Evolutionary conservation across 1,140 invertebrate genomes (phyloP).

Genomic region (Uloborus diversus): DNA sequence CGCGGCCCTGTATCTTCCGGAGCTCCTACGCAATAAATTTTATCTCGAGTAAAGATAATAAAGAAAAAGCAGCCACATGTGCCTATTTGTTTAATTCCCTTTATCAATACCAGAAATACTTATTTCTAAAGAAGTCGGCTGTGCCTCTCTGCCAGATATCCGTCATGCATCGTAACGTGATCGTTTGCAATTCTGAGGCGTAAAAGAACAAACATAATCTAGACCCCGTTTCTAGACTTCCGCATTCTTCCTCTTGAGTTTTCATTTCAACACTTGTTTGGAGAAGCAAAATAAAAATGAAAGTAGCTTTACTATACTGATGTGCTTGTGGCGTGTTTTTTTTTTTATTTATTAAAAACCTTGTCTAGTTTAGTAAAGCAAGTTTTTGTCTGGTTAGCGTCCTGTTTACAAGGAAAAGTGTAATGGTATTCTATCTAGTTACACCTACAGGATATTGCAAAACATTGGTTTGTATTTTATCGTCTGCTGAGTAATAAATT

Average conservation of each 20-base stretch:
- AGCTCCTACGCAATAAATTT: conserved; percentile 23
- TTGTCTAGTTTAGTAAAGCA: no score
- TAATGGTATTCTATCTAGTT: no score
- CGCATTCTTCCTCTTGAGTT: conserved; percentile 18
- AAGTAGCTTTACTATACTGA: no score
- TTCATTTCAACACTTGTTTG: no score
- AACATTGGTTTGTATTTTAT: no score
- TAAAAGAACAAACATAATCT: conserved; percentile 9
- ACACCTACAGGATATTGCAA: no score
- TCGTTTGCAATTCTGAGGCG: not conserved
- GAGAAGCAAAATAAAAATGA: no score
- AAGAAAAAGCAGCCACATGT: conserved; percentile 9
- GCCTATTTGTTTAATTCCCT: not conserved
- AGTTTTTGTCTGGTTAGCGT: conserved; percentile 1
- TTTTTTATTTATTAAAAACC: no score
- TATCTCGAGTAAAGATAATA: conserved; percentile 35
- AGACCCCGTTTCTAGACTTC: conserved; percentile 32
- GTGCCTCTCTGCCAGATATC: not conserved
- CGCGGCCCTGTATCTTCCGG: conserved; percentile 22
- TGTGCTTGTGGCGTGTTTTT: no score
- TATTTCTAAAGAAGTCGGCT: not conserved
- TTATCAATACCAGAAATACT: conserved; percentile 7
- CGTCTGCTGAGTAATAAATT: no score
- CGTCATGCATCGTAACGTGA: conserved; percentile 18
- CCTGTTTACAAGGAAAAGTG: no score